Evolutionary conservation across 2,113 vertebrate genomes (phyloP).

Genomic region (Chlorocebus sabaeus): DNA sequence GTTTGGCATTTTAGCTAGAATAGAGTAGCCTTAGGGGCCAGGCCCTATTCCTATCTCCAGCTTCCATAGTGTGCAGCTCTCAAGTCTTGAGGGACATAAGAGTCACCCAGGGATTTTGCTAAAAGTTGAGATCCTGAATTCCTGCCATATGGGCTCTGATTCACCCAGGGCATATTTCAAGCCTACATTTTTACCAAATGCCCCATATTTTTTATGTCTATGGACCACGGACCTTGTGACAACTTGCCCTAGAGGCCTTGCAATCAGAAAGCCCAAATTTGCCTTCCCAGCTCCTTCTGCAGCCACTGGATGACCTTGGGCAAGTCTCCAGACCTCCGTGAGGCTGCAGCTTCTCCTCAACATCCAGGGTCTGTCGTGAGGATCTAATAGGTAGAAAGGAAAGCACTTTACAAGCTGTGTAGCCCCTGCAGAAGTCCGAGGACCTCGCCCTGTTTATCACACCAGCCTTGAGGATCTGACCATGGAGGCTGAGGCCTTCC

Average conservation of each 20-base stretch:
- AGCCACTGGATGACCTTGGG: fast-evolving
- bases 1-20: not conserved
- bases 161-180: not conserved
- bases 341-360: not conserved
- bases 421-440: not conserved
- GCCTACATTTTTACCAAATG: not conserved
- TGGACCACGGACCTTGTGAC: not conserved
- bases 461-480: fast-evolving
- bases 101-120: not conserved
- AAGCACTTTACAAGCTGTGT: not conserved
- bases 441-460: fast-evolving
- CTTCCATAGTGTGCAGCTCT: not conserved
- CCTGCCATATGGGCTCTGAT: not conserved
- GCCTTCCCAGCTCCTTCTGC: not conserved
- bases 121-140: not conserved
- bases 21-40: not conserved
- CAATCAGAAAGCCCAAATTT: not conserved
- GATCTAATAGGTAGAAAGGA: too few species aligned
- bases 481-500: fast-evolving
- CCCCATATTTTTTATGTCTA: not conserved
- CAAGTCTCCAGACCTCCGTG: not conserved
- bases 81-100: fast-evolving
- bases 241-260: not conserved
- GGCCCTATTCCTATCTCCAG: not conserved
- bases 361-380: too few species aligned